phyloP scores from a whole-genome alignment of 2,113 vertebrate species.

The Cebus imitator region DNA sequence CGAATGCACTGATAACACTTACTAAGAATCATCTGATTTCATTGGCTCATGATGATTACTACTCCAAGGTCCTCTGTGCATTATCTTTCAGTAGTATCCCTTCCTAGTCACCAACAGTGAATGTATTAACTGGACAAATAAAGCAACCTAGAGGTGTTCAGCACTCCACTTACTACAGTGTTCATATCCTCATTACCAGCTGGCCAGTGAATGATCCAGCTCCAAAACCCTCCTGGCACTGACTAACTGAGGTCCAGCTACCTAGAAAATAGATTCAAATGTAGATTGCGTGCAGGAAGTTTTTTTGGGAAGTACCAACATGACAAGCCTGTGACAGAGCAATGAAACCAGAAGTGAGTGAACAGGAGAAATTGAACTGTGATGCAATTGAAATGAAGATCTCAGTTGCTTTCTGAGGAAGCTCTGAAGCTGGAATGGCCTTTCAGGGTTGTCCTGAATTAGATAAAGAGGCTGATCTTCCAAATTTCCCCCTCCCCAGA shows the following conservation, averaged over 20 bases:
- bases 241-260: neutral
- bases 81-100: neutral
- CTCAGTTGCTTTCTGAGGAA: neutral
- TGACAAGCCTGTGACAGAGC: neutral
- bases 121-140: neutral
- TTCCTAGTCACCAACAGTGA: neutral
- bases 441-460: neutral
- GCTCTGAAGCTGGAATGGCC: neutral
- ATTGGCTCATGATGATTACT: neutral
- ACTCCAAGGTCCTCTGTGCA: neutral
- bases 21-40: neutral
- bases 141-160: neutral
- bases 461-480: neutral
- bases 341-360: neutral
- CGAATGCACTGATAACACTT: neutral
- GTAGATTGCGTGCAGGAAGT: neutral
- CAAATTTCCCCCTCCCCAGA: neutral
- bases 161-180: neutral
- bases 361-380: neutral
- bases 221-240: neutral
- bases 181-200: neutral
- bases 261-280: neutral
- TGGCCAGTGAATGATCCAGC: neutral
- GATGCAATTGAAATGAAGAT: neutral
- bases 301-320: neutral